Percentiles rank a stretch among this genome's conserved stretches.
phyloP scores from a whole-genome alignment of 2,113 vertebrate genomes.

The Rhagologus leucostigma region DNA sequence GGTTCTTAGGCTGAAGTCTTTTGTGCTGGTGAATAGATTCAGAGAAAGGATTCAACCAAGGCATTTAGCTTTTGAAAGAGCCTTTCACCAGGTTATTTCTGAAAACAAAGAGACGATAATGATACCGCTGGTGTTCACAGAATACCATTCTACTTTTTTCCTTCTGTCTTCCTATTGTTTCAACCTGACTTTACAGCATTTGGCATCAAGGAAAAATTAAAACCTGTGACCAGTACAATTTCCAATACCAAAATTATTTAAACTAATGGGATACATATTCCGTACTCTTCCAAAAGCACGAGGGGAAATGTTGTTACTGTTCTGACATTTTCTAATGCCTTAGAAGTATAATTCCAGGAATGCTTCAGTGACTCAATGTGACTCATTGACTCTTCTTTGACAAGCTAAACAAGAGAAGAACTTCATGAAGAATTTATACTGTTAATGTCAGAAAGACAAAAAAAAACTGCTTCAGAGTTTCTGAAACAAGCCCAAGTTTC shows the following conservation, averaged over 20 bases:
- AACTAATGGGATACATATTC: not conserved
- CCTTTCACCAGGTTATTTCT: not conserved
- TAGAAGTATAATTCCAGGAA: not conserved
- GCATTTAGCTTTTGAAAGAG: not conserved
- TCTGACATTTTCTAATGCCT: not conserved
- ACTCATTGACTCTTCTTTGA: not conserved
- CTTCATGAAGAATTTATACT: not conserved
- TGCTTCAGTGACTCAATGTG: not conserved
- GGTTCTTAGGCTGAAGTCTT: not conserved
- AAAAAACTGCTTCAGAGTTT: not conserved
- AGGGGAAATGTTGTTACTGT: not conserved
- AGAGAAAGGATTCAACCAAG: not conserved
- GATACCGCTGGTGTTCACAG: not conserved
- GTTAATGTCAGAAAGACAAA: not conserved
- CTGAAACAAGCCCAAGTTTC: not conserved
- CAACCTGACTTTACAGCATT: not conserved
- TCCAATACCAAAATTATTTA: not conserved
- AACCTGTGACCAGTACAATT: not conserved
- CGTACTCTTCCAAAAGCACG: not conserved
- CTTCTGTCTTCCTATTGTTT: not conserved
- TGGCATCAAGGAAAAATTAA: not conserved
- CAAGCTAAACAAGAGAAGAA: not conserved
- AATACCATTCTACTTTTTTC: not conserved
- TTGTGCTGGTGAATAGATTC: not conserved
- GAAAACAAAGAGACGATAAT: conserved; percentile 21